Percentiles rank a stretch among this genome's conserved stretches.
These are phyloP conservation scores for Cirrhinus molitorella DNA, from an alignment of 2,797 vertebrate genomes.

Conservation along the genomic window DNA sequence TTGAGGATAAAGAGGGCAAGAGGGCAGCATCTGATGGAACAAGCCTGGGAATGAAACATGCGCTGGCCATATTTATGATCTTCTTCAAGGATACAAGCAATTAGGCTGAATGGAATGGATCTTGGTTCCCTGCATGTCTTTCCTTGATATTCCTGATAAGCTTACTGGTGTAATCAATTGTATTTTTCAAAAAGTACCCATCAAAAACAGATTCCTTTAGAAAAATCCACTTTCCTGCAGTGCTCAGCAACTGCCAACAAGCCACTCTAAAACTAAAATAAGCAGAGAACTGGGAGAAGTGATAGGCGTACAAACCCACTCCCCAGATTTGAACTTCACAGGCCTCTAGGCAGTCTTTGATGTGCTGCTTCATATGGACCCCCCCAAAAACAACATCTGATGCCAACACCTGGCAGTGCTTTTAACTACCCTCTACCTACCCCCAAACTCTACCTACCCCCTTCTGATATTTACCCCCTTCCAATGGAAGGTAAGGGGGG, in stretches of 20 bases:
- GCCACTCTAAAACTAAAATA: slow-evolving; percentile 48
- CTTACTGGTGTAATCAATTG: neutral
- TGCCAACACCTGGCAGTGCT: slow-evolving; percentile 81
- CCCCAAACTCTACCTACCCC: slow-evolving; percentile 64
- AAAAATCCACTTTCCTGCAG: slow-evolving; percentile 9
- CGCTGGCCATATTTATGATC: neutral
- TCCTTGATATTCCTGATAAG: neutral
- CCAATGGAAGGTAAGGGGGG: slow-evolving; percentile 56
- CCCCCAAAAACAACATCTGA: slow-evolving; percentile 82
- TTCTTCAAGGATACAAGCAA: slow-evolving; percentile 10
- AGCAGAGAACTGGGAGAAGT: slow-evolving; percentile 60
- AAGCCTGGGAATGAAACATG: slow-evolving; percentile 6
- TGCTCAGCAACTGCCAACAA: neutral
- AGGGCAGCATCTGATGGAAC: slow-evolving; percentile 26
- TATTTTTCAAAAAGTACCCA: slow-evolving; percentile 17
- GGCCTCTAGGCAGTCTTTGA: slow-evolving; percentile 76
- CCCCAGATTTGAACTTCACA: slow-evolving; percentile 73
- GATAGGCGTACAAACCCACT: slow-evolving; percentile 61
- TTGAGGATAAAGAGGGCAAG: slow-evolving; percentile 33
- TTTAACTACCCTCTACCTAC: slow-evolving; percentile 73
- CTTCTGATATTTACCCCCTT: slow-evolving; percentile 62
- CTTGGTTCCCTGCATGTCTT: neutral
- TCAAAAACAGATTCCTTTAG: neutral
- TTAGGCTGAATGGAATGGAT: neutral
- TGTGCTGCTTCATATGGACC: slow-evolving; percentile 73